Percentiles rank a stretch among this genome's conserved stretches.
These are phyloP conservation scores for Tachystola acroxantha DNA, from an alignment of 2,888 invertebrate genomes.

Conservation along the genomic window DNA sequence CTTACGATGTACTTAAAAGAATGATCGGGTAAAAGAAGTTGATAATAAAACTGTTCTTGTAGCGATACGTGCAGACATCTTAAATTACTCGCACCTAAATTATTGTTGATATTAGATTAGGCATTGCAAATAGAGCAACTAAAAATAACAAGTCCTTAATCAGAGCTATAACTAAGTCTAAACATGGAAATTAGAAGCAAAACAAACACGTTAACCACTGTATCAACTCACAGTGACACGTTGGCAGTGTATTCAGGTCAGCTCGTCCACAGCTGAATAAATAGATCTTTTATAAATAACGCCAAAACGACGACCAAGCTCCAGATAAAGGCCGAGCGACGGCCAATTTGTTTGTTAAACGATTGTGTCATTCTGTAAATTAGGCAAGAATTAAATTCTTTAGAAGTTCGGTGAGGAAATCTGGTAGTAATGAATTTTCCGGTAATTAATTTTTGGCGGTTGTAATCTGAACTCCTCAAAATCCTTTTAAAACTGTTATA, in stretches of 20 bases:
- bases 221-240: constrained; percentile 33
- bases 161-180: not conserved
- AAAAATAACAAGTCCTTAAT: too few species aligned
- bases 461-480: not conserved
- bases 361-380: constrained; percentile 14
- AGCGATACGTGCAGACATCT: too few species aligned
- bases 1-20: too few species aligned
- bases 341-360: constrained; percentile 45
- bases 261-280: constrained; percentile 59
- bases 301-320: constrained; percentile 33
- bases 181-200: constrained; percentile 1
- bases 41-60: too few species aligned
- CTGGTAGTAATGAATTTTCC: not conserved
- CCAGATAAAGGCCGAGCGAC: constrained; percentile 30
- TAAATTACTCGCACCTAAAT: too few species aligned
- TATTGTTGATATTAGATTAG: too few species aligned
- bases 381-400: constrained; percentile 8
- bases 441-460: not conserved
- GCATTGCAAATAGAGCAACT: too few species aligned
- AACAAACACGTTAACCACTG: constrained; percentile 8
- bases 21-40: too few species aligned
- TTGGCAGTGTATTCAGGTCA: constrained; percentile 66
- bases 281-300: constrained; percentile 72
- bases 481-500: not conserved
- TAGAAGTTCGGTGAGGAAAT: constrained; percentile 4